Evolutionary conservation across 1,140 invertebrate species (phyloP), one percentile per base, ranked within the genome.

Genomic region (Drosophila bocqueti): DNA sequence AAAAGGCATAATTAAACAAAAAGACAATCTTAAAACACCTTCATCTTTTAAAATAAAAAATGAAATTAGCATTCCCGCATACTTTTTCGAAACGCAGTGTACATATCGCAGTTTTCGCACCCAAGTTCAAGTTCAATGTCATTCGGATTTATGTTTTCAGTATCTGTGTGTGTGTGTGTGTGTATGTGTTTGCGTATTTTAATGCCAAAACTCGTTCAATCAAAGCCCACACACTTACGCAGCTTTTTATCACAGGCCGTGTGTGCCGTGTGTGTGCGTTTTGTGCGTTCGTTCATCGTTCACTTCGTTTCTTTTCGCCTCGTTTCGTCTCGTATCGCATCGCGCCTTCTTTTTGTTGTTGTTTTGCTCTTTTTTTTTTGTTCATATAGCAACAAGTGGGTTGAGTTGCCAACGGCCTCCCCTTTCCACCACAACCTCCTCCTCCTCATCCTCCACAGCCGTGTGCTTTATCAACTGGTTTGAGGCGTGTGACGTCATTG

Each of bases 51-150:
- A 8, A 29, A 24, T 24, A 24, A 24, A 24, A 24, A 24, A 24
- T 24, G 3, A 24, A 54, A 40, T 40, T 18, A 45, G 11, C 47
- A 69, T 54, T 38, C 47, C 47, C 63, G 10, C 6, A 29, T 26
- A 31, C 11, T 13, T 54, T 43, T 52, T 18, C 16, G 29, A 38
- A 67, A 68, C 62, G 31, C 71, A 64, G 58, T 82, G 24, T 45
- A 49, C 47, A 59, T 57, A 72, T 38, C 26, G 26, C 54, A 55
- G 54, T 55, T 61, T 73, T 74, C 68, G 46, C 71, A 64, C 31
- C 47, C 79, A 89, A 87, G 84, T 89, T 89, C 84, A 89, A 89
- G 85, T 89, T 89, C 84, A 87, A 87, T 87, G 84, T 87, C 65
- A 76, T 69, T 71, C 49, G 63, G 47, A 71, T 68, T 71, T 54